Conservation (phyloP, 1,140 invertebrate species). For the Zaprionus ghesquierei region DNA sequence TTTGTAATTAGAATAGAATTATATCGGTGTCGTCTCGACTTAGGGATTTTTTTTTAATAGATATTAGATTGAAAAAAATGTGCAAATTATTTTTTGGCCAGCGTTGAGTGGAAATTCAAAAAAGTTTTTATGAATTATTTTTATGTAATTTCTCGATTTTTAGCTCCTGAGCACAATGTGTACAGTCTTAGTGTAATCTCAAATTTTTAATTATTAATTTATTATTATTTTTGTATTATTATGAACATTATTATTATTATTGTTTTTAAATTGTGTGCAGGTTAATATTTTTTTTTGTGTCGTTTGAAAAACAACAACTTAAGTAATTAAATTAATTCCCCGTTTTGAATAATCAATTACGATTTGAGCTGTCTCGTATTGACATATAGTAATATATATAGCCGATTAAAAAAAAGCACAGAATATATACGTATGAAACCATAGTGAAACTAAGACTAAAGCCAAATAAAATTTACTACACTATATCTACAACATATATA, state of each 20-base stretch:
- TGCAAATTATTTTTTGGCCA: conserved; percentile 57
- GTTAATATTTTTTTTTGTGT: conserved; percentile 62
- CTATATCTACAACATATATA: conserved; percentile 57
- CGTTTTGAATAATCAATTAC: conserved; percentile 26
- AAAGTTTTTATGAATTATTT: conserved; percentile 42
- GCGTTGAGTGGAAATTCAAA: conserved; percentile 57
- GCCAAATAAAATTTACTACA: conserved; percentile 66
- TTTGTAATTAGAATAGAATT: conserved; percentile 65
- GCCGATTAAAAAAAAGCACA: conserved; percentile 25
- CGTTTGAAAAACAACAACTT: conserved; percentile 74
- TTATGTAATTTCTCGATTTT: conserved; percentile 41
- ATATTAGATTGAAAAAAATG: conserved; percentile 40
- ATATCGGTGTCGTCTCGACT: conserved; percentile 46
- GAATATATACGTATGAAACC: conserved; percentile 62
- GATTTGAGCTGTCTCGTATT: conserved; percentile 29
- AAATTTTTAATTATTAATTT: conserved; percentile 64
- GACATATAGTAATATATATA: conserved; percentile 26
- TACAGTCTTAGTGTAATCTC: conserved; percentile 80
- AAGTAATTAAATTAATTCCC: conserved; percentile 44
- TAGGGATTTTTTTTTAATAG: conserved; percentile 42
- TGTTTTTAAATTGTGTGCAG: conserved; percentile 66
- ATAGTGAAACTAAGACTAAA: conserved; percentile 76
- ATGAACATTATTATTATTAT: conserved; percentile 31
- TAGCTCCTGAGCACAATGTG: conserved; percentile 57
- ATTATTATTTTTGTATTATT: conserved; percentile 64